These are phyloP conservation scores for Crocallis elinguaria DNA, from an alignment of 2,888 invertebrate genomes.

Conservation along the genomic window DNA sequence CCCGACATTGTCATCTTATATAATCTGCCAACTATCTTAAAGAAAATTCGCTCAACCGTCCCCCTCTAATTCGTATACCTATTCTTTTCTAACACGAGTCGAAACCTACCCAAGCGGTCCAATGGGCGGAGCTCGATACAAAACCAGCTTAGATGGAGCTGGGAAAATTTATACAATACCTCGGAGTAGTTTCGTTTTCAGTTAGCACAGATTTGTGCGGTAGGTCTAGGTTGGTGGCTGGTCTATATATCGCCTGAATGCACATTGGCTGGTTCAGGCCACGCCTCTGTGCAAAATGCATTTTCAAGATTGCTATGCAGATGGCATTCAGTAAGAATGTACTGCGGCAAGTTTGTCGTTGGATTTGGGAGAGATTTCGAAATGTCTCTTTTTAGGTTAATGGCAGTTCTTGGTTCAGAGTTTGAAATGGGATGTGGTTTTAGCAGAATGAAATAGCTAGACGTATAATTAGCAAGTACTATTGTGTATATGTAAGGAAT, in stretches of 20 bases:
- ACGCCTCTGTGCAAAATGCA: slow-evolving; percentile 82
- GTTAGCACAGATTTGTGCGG: slow-evolving; percentile 47
- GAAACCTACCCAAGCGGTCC: slow-evolving; percentile 72
- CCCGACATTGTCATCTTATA: slow-evolving; percentile 70
- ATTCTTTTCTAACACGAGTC: slow-evolving; percentile 59
- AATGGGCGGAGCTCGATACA: slow-evolving; percentile 69
- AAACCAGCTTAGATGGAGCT: slow-evolving; percentile 61
- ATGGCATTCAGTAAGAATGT: slow-evolving; percentile 66
- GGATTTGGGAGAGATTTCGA: slow-evolving; percentile 52
- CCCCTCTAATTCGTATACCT: slow-evolving; percentile 67
- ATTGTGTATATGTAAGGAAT: background rate
- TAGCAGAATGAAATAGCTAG: slow-evolving; percentile 8
- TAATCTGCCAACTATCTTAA: slow-evolving; percentile 79
- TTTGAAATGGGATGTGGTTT: slow-evolving; percentile 31
- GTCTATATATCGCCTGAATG: slow-evolving; percentile 82
- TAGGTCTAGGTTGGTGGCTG: slow-evolving; percentile 56
- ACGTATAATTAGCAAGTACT: slow-evolving; percentile 4
- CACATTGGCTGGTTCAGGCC: slow-evolving; percentile 82
- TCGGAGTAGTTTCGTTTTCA: slow-evolving; percentile 48
- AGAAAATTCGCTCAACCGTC: slow-evolving; percentile 70
- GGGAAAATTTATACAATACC: slow-evolving; percentile 57
- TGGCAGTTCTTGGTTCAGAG: slow-evolving; percentile 41
- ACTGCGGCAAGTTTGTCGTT: slow-evolving; percentile 57
- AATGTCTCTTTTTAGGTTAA: slow-evolving; percentile 64
- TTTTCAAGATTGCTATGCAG: slow-evolving; percentile 83